phyloP scores from a whole-genome alignment of 1,140 invertebrate genomes.

The Halictus rubicundus region DNA sequence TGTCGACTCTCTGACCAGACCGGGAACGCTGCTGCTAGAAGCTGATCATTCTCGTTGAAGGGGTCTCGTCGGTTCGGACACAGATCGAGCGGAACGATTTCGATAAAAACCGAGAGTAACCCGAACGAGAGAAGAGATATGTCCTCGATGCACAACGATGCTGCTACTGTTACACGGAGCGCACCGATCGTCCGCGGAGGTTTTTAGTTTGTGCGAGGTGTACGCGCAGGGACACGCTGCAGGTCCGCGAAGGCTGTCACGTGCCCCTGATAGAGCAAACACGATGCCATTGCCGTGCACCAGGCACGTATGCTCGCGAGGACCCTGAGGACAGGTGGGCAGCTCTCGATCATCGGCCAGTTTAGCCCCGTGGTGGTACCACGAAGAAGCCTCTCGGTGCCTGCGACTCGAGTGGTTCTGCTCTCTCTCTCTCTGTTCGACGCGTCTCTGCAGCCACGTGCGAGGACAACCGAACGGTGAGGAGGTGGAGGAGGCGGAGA shows the following conservation, averaged over 20 bases:
- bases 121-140: slow-evolving; percentile 42
- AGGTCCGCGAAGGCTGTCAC: slow-evolving; percentile 63
- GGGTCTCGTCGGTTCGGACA: not conserved
- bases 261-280: slow-evolving; percentile 66
- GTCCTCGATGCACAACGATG: slow-evolving; percentile 67
- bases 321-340: slow-evolving; percentile 45
- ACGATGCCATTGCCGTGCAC: slow-evolving; percentile 55
- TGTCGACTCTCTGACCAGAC: not conserved
- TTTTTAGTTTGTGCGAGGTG: slow-evolving; percentile 53
- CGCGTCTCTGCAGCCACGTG: slow-evolving; percentile 59
- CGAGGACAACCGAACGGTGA: slow-evolving; percentile 58
- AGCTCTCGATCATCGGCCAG: slow-evolving; percentile 3
- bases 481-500: slow-evolving; percentile 43
- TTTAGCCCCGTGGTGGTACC: not conserved
- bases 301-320: slow-evolving; percentile 48
- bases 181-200: slow-evolving; percentile 10
- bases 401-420: slow-evolving; percentile 11
- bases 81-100: not conserved
- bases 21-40: not conserved
- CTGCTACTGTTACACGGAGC: slow-evolving; percentile 53
- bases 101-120: not conserved
- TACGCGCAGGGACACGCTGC: slow-evolving; percentile 45
- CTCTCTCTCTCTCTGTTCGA: slow-evolving; percentile 26
- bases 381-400: not conserved
- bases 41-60: not conserved